These are phyloP conservation scores for Phenganax stokvisi DNA, from an alignment of 92 coral and sea anemone genomes.

Conservation along the genomic window DNA sequence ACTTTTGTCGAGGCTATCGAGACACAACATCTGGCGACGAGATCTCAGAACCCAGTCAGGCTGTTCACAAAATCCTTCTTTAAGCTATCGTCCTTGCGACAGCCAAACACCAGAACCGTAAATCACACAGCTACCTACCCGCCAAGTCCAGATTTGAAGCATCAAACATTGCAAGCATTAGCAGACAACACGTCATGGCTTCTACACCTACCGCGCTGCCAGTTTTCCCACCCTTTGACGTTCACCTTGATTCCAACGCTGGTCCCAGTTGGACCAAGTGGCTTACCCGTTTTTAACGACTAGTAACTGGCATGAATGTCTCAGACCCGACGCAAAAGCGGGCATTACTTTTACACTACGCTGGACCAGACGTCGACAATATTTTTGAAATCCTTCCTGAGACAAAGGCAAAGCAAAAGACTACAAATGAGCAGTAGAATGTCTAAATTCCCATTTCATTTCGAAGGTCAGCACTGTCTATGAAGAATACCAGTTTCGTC, in stretches of 20 bases:
- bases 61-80: no score
- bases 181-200: background rate
- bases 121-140: no score
- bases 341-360: constrained; percentile 12
- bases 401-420: constrained; percentile 52
- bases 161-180: background rate
- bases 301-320: constrained; percentile 55
- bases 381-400: constrained; percentile 52
- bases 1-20: no score
- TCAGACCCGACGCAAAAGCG: constrained; percentile 47
- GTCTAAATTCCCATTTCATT: constrained; percentile 44
- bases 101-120: no score
- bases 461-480: constrained; percentile 51
- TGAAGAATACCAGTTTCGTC: constrained; percentile 55
- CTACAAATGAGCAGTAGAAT: constrained; percentile 49
- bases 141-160: no score
- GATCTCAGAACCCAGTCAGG: no score
- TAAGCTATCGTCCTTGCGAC: no score
- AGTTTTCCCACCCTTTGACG: constrained; percentile 49
- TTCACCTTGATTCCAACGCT: constrained; percentile 52
- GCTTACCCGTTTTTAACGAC: constrained; percentile 44
- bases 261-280: constrained; percentile 59
- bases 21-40: no score
- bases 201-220: constrained; percentile 24
- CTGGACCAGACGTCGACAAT: constrained; percentile 53